Conservation (phyloP, 2,113 vertebrate genomes). For the Sinocyclocheilus rhinocerous region DNA sequence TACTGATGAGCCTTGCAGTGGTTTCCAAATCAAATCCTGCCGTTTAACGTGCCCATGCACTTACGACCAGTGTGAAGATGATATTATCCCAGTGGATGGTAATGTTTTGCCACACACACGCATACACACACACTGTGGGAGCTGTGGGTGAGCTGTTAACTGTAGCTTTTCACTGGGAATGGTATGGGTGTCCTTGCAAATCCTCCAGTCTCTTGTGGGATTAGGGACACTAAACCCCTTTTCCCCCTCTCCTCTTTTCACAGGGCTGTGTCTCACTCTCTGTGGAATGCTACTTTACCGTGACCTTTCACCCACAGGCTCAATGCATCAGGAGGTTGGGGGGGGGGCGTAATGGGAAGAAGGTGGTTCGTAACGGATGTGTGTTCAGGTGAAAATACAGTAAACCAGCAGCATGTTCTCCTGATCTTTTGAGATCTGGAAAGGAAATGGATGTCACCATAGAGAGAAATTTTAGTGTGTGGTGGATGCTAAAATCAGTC, state of each 20-base stretch:
- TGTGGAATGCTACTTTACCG: constrained; percentile 78
- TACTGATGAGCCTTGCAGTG: constrained; percentile 26
- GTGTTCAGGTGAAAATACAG: constrained; percentile 57
- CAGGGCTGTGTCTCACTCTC: constrained; percentile 66
- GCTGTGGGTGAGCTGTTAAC: constrained; percentile 53
- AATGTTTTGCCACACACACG: constrained; percentile 20
- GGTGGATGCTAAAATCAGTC: neutral
- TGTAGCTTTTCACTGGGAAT: constrained; percentile 60
- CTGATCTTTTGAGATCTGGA: neutral
- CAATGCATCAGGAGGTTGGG: constrained; percentile 63
- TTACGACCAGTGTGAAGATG: neutral
- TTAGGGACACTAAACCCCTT: constrained; percentile 55
- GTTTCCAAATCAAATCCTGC: constrained; percentile 28
- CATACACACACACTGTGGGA: constrained; percentile 23
- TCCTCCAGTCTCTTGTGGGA: constrained; percentile 57
- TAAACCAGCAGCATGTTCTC: neutral
- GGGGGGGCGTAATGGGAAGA: constrained; percentile 13
- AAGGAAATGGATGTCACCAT: neutral
- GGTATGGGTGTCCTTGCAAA: constrained; percentile 54
- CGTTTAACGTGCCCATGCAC: neutral
- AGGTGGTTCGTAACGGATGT: constrained; percentile 42
- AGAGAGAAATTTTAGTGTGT: neutral
- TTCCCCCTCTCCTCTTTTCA: constrained; percentile 56
- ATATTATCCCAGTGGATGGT: constrained; percentile 5
- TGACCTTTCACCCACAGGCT: constrained; percentile 80